A percentile compares a stretch with the other conserved stretches of the same genome.
Evolutionary conservation across 2,888 invertebrate genomes (phyloP).

Genomic region (Drosophila siamana): DNA sequence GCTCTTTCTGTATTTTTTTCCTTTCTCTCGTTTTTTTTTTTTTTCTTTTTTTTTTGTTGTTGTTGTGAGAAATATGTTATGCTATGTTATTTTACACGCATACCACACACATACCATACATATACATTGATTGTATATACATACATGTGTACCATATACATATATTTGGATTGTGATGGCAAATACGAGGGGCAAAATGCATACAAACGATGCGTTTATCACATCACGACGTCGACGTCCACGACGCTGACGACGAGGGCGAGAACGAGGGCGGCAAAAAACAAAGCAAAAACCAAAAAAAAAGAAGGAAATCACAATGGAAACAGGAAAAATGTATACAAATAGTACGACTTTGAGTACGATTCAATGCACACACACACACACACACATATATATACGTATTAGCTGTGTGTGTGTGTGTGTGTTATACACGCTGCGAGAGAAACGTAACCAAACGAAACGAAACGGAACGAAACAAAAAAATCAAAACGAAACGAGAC

Average conservation of each 20-base stretch:
- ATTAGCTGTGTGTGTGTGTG: constrained; percentile 2
- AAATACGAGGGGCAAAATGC: constrained; percentile 29
- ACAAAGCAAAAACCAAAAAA: constrained; percentile 9
- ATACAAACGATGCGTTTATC: constrained; percentile 28
- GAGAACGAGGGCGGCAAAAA: neutral
- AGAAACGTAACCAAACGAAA: constrained; percentile 17
- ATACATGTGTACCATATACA: neutral
- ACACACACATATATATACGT: constrained; percentile 13
- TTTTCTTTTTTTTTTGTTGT: too few relatives aligned
- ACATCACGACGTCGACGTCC: constrained; percentile 9
- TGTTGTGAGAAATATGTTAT: neutral
- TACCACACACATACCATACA: too few relatives aligned
- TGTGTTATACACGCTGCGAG: constrained; percentile 42
- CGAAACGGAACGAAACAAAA: neutral
- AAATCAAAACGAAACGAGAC: neutral
- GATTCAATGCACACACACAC: neutral
- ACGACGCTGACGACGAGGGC: neutral
- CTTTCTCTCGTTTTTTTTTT: too few relatives aligned
- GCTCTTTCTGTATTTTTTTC: too few relatives aligned
- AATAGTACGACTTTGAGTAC: constrained; percentile 15
- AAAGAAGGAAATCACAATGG: constrained; percentile 7
- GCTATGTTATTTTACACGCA: too few relatives aligned
- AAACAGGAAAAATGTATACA: constrained; percentile 14
- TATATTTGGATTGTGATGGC: constrained; percentile 26
- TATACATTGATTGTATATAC: neutral